Evolutionary conservation across 1,140 invertebrate species (phyloP), one percentile per base, ranked within the genome.

Genomic region (Drosophila pallidifrons): DNA sequence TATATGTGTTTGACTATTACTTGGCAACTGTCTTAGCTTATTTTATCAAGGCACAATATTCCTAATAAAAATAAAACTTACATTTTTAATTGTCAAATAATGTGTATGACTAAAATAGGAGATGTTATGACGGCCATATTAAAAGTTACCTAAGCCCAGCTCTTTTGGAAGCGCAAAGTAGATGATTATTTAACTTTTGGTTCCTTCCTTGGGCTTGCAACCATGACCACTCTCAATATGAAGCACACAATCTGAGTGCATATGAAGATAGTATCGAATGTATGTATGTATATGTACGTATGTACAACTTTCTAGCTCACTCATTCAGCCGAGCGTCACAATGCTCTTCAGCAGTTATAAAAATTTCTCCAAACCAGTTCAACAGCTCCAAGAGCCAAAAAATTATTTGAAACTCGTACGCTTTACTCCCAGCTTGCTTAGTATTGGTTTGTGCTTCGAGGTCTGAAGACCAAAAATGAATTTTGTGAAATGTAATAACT

Each of bases 341-440:
- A 3, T 61, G 77, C 77, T 76, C 67, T 75, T 75, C 66, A 63
- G 13, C 28, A 20, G 49, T 15, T 41, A 72, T 38, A 67, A 41
- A 74, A 77, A 68, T 79, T 79, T 79, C 77, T 79, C 77, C 74
- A 77, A 79, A 79, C 77, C 68, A 68, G 77, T 79, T 60, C n/a
- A 52, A 54, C 61, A 67, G 43, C 67, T 79, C 58, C 66, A 79
- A 79, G 76, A 79, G 77, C 77, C 77, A 46, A 79, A 79, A 79
- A 76, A 52, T 35, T 52, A 16, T n/a, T 60, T 65, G 60, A 63
- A 70, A 63, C 57, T 41, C 52, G 35, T 25, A 63, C 43, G 58
- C 51, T 69, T 51, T 43, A 43, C 32, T 49, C 38, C 30, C 28
- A 20, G 15, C 43, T 20, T 43, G 49, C 13, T 52, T 68, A 75